Base-by-base conservation (phyloP, 2,113 vertebrate genomes). In the Sisor rabdophorus region DNA sequence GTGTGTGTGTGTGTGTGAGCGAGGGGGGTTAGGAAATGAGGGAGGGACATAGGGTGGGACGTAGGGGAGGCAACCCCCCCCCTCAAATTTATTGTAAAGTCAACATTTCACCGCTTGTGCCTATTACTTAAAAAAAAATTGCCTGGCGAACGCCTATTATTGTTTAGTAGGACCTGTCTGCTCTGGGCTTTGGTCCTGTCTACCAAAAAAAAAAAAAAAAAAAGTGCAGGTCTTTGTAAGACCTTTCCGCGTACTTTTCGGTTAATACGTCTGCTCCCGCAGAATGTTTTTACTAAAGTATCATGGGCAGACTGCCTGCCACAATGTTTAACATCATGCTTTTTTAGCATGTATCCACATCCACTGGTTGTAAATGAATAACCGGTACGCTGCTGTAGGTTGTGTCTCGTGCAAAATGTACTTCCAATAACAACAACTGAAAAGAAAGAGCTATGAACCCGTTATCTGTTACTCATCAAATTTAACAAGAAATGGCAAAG, bases 51-150 rank as follows among this genome's bases (percentile, higher is more conserved):
- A n/a, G n/a, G n/a, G n/a, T n/a, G n/a, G n/a, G n/a, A n/a, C n/a
- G n/a, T n/a, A n/a, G n/a, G n/a, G 47, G 77, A 71, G 56, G 76
- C 59, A 86, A 83, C 90, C 76, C 91, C 92, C 92, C 92, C 93
- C 91, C 89, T 26, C 8, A 91, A 92, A 96, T 96, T 95, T 93
- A 96, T 94, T 95, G 94, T 96, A 93, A 95, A 96, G 94, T 97
- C 94, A 96, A 95, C 94, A 98, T 94, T 95, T 95, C 93, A 95
- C 91, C 97, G 95, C 93, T 91, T 95, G 95, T 93, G 86, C 93
- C 94, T 94, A 97, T 97, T 98, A 98, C 94, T 95, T 94, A 76
- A 93, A 93, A 91, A n/a, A 89, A 84, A 93, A 95, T 91, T 92
- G 93, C 90, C 90, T 93, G 92, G 94, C 94, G 94, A 94, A 93